Evolutionary conservation across 2,113 vertebrate species (phyloP).

Genomic region (Actenoides lindsayi): DNA sequence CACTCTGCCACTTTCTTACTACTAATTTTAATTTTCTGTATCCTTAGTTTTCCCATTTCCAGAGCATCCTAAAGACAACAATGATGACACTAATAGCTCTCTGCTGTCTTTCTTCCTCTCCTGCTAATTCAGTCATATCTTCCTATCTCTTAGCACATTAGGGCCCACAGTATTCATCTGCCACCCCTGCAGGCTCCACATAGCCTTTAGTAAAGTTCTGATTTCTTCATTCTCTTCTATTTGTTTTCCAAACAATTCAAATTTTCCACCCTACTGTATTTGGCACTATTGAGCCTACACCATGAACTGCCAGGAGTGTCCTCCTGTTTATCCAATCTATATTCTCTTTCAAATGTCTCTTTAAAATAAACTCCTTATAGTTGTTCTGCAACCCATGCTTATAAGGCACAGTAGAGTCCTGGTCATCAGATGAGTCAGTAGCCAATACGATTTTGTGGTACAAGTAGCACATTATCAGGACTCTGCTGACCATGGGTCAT

Average conservation of each 20-base stretch:
- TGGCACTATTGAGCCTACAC: background rate
- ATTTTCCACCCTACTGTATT: background rate
- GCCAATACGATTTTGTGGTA: background rate
- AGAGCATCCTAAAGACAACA: background rate
- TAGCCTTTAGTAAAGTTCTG: background rate
- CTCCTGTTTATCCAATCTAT: background rate
- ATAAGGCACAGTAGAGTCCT: background rate
- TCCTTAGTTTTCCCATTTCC: background rate
- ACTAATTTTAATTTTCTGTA: background rate
- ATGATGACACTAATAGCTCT: background rate
- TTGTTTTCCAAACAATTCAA: background rate
- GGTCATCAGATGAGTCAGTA: background rate
- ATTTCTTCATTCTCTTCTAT: background rate
- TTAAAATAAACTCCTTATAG: background rate
- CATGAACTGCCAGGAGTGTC: background rate
- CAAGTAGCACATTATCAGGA: background rate
- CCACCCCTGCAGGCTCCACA: background rate
- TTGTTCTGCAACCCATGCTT: background rate
- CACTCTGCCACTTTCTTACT: background rate
- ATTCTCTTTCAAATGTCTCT: background rate
- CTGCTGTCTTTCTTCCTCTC: background rate
- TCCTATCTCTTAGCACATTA: background rate
- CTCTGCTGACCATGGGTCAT: background rate
- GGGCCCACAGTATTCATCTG: background rate
- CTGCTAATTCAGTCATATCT: background rate